Evolutionary conservation across 2,113 vertebrate species (phyloP).

Genomic region (Phalacrocorax aristotelis): DNA sequence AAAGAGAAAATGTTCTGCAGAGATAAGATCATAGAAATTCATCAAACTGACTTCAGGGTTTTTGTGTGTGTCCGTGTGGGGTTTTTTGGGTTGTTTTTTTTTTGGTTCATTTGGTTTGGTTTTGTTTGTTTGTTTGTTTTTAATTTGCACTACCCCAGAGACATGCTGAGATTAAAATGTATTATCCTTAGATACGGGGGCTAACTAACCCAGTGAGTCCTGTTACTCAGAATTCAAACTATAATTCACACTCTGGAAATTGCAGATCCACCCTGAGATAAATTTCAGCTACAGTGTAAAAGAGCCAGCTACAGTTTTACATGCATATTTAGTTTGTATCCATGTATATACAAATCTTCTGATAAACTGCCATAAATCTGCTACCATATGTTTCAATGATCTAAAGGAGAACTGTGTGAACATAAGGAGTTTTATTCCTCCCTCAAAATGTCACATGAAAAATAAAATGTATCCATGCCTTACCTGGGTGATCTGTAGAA

Average conservation of each 20-base stretch:
- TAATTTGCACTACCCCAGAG: neutral
- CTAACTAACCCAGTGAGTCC: neutral
- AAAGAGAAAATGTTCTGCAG: constrained; percentile 33
- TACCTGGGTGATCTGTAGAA: neutral
- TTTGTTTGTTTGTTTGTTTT: neutral
- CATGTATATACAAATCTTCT: constrained; percentile 46
- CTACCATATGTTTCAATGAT: constrained; percentile 47
- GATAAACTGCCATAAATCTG: constrained; percentile 56
- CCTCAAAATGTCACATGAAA: constrained; percentile 34
- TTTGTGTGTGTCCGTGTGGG: neutral
- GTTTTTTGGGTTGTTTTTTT: too few relatives aligned
- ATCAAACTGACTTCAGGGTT: constrained; percentile 3
- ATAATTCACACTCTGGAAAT: constrained; percentile 9
- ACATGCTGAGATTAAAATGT: constrained; percentile 3
- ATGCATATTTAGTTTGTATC: constrained; percentile 37
- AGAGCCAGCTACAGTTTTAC: neutral
- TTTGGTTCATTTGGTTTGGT: neutral
- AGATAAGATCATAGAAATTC: constrained; percentile 37
- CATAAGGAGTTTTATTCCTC: constrained; percentile 39
- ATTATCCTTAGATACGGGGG: neutral
- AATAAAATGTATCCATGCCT: neutral
- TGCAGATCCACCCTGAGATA: neutral
- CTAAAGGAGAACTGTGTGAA: constrained; percentile 9
- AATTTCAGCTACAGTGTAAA: neutral
- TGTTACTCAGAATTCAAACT: neutral